Percentiles rank a stretch among this genome's conserved stretches.
phyloP scores from a whole-genome alignment of 2,797 vertebrate species.

The Tiaroga cobitis region DNA sequence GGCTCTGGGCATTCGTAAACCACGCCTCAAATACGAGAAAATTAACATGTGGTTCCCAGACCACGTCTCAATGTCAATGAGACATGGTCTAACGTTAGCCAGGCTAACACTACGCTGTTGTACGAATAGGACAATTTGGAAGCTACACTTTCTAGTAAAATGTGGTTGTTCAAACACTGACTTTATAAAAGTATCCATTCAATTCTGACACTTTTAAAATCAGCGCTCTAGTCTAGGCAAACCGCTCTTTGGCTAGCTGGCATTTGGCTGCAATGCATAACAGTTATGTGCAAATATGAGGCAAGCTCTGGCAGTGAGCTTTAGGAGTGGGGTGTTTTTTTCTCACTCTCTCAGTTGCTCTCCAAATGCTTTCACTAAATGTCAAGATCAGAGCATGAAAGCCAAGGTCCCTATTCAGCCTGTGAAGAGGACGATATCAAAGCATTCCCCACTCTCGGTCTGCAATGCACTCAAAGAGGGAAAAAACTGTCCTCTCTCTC shows the following conservation, averaged over 20 bases:
- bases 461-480: slow-evolving; percentile 58
- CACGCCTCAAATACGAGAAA: too few relatives aligned
- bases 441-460: slow-evolving; percentile 72
- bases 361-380: slow-evolving; percentile 78
- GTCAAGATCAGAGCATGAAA: slow-evolving; percentile 82
- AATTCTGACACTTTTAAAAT: not conserved
- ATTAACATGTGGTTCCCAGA: too few relatives aligned
- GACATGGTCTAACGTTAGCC: too few relatives aligned
- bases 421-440: slow-evolving; percentile 80
- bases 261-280: slow-evolving; percentile 54
- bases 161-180: not conserved
- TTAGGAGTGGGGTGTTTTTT: slow-evolving; percentile 47
- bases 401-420: slow-evolving; percentile 62
- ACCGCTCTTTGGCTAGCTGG: slow-evolving; percentile 42
- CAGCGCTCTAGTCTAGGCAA: not conserved
- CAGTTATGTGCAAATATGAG: slow-evolving; percentile 58
- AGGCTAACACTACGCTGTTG: not conserved
- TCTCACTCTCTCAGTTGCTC: slow-evolving; percentile 61
- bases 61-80: too few relatives aligned
- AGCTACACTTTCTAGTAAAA: not conserved
- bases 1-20: too few relatives aligned
- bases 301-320: slow-evolving; percentile 44
- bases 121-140: not conserved
- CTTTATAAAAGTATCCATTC: not conserved
- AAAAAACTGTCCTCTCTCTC: slow-evolving; percentile 76